Base-by-base conservation (phyloP, 2,113 vertebrate species). In the Prunella fulvescens region DNA sequence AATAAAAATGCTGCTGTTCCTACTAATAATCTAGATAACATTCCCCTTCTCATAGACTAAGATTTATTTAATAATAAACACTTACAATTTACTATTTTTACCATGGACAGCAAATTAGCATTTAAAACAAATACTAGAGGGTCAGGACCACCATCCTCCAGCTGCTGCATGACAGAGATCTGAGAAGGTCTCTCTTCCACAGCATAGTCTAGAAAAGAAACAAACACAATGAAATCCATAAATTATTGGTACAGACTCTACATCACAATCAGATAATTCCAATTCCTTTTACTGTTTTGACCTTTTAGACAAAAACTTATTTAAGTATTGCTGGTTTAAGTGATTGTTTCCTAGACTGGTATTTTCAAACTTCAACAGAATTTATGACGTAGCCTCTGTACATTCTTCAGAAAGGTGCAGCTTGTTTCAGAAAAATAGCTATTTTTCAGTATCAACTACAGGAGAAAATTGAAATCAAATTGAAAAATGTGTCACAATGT, bases 1-100 rank as follows among this genome's bases (percentile, higher is more conserved):
- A 77, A 80, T n/a, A 45, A 76, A 65, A 83, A 48, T 14, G 47
- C 50, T 90, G 85, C 64, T 61, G 2, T 31, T 89, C 66, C 76
- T 40, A 51, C 39, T 39, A 71, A 44, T n/a, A 67, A 79, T 7
- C 69, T 14, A 58, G 8, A 14, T 19, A 74, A 80, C 31, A 31
- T 74, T 74, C 23, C 71, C 60, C 31, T 42, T 9, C 28, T 88
- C 86, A 66, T 2, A 53, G 42, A 40, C 11, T 89, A 53, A 90
- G 61, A 53, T 12, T 82, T 65, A 91, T 64, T 93, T 88, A 92
- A 93, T 26, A 93, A 96, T n/a, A 80, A 94, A 64, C 92, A 99
- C 99, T 99, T 98, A 99, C 99, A 99, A 97, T 99, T 99, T 91
- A 99, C 99, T 65, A 99, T 98, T 97, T 99, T 99, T 96, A 99